phyloP scores from a whole-genome alignment of 2,888 invertebrate species.

The Agrotis ipsilon region DNA sequence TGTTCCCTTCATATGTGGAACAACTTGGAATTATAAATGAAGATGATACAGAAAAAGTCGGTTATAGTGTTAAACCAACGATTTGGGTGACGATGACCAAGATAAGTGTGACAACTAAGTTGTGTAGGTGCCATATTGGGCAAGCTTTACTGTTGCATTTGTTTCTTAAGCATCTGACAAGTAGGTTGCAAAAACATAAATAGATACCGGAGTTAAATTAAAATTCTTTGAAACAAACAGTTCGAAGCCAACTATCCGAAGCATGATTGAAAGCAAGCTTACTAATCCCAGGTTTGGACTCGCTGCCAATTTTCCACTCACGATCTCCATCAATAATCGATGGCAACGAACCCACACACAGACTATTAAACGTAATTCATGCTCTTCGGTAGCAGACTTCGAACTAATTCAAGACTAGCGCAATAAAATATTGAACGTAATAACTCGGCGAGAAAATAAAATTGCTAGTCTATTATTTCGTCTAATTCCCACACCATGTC shows the following conservation, averaged over 20 bases:
- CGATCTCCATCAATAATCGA: slow-evolving; percentile 53
- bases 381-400: slow-evolving; percentile 42
- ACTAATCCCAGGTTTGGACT: slow-evolving; percentile 39
- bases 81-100: slow-evolving; percentile 58
- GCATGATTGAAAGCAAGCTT: slow-evolving; percentile 26
- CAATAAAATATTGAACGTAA: slow-evolving; percentile 57
- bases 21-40: slow-evolving; percentile 72
- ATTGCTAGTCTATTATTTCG: slow-evolving; percentile 57
- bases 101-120: slow-evolving; percentile 63
- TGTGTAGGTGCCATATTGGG: slow-evolving; percentile 51
- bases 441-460: slow-evolving; percentile 51
- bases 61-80: slow-evolving; percentile 72
- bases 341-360: slow-evolving; percentile 41
- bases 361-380: slow-evolving; percentile 55
- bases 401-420: slow-evolving; percentile 42
- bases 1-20: slow-evolving; percentile 71
- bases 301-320: slow-evolving; percentile 52
- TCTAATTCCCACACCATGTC: slow-evolving; percentile 58
- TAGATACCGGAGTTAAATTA: neutral
- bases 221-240: slow-evolving; percentile 29
- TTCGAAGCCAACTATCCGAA: slow-evolving; percentile 13
- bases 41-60: slow-evolving; percentile 77
- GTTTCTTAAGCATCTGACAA: slow-evolving; percentile 27
- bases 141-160: slow-evolving; percentile 50
- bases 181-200: slow-evolving; percentile 11